Evolutionary conservation across 2,113 vertebrate species (phyloP).

Genomic region (Laticauda laticaudata): DNA sequence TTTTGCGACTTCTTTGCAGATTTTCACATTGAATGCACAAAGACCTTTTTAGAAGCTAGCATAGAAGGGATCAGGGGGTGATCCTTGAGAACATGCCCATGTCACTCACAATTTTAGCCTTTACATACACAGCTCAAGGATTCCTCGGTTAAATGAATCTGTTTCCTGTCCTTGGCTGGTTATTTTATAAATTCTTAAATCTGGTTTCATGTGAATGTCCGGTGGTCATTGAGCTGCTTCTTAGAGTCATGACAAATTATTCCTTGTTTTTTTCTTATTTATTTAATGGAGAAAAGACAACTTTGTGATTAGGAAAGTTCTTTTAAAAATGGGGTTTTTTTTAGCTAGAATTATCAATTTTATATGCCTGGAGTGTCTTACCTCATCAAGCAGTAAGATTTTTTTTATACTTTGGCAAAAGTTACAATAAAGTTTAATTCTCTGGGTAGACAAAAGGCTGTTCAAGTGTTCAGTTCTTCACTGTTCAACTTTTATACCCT

Average conservation of each 20-base stretch:
- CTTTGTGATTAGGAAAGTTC: conserved; percentile 11
- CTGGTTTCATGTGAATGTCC: neutral
- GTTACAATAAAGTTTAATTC: conserved; percentile 6
- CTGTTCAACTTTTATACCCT: conserved; percentile 54
- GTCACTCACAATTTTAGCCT: neutral
- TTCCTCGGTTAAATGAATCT: neutral
- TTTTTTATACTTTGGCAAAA: neutral
- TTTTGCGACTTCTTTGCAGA: neutral
- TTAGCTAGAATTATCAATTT: conserved; percentile 17
- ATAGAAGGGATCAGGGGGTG: neutral
- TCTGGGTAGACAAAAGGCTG: conserved; percentile 22
- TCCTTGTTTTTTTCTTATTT: conserved; percentile 48
- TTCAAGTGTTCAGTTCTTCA: conserved; percentile 27
- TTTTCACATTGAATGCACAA: neutral
- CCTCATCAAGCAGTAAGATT: neutral
- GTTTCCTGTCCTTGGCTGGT: neutral
- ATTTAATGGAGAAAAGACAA: conserved; percentile 1
- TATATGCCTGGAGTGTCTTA: neutral
- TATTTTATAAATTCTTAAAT: neutral
- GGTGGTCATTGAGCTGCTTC: neutral
- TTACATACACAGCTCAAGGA: neutral
- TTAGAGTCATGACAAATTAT: neutral
- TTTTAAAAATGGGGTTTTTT: conserved; percentile 4
- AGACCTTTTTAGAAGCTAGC: neutral
- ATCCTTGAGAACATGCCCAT: neutral